These are phyloP conservation scores for Fissipunctia ypsillon DNA, from an alignment of 2,888 invertebrate species.

Conservation along the genomic window DNA sequence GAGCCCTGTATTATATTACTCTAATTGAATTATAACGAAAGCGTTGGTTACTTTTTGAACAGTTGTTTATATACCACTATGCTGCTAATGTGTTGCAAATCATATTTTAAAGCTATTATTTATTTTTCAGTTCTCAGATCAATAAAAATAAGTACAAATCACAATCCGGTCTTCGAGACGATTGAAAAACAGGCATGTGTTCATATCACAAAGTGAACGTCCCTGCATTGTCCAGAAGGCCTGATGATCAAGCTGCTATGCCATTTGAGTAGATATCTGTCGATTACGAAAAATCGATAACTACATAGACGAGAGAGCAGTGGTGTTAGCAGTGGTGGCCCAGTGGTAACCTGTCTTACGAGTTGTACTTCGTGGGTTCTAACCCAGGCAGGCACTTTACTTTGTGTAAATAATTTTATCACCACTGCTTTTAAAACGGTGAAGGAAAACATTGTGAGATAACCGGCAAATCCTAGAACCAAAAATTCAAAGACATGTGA, in stretches of 20 bases:
- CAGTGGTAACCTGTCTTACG: no score
- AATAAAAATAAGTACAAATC: conserved; percentile 12
- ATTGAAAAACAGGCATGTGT: not conserved
- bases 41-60: conserved; percentile 46
- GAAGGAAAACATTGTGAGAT: no score
- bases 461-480: no score
- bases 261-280: not conserved
- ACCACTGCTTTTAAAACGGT: no score
- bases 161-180: not conserved
- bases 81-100: conserved; percentile 50
- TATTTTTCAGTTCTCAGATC: conserved; percentile 33
- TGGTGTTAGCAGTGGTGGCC: no score
- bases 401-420: no score
- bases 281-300: not conserved
- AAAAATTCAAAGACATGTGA: no score
- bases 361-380: no score
- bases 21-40: conserved; percentile 44
- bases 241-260: not conserved
- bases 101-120: conserved; percentile 48
- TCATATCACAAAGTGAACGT: not conserved
- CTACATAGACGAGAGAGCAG: not conserved
- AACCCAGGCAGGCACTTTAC: no score
- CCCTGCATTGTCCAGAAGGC: not conserved
- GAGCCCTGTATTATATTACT: conserved; percentile 33
- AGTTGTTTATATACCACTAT: conserved; percentile 48